phyloP scores from a whole-genome alignment of 92 coral and sea anemone species.

The Isaurus tuberculatus region DNA sequence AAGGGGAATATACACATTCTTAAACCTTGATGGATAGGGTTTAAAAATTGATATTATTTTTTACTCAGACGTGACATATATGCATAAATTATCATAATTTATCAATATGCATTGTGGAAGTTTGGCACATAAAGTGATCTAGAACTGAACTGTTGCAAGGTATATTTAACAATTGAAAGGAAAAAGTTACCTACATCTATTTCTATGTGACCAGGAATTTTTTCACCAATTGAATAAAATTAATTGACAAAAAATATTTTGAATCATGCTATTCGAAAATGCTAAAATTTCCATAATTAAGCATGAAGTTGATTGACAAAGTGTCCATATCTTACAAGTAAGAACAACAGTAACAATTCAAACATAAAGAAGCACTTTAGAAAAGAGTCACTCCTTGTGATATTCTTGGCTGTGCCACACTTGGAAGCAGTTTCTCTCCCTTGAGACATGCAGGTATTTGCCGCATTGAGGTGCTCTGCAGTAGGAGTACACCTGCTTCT shows the following conservation, averaged over 20 bases:
- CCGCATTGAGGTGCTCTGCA: conserved; percentile 68
- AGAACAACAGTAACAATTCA: conserved; percentile 15
- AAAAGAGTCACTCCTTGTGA: conserved; percentile 35
- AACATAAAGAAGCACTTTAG: background rate
- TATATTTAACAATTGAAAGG: conserved; percentile 3
- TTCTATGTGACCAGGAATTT: conserved; percentile 28
- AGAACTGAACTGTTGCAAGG: background rate
- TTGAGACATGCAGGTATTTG: conserved; percentile 55
- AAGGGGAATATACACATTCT: background rate
- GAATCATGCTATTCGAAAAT: conserved; percentile 6
- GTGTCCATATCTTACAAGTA: conserved; percentile 5
- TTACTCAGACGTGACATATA: conserved; percentile 21
- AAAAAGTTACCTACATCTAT: conserved; percentile 27
- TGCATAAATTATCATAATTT: conserved; percentile 13
- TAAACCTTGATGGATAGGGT: conserved; percentile 14
- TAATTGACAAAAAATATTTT: conserved; percentile 16
- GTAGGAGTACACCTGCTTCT: conserved; percentile 44
- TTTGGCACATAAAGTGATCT: conserved; percentile 4
- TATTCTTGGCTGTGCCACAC: conserved; percentile 53
- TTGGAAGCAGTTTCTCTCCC: conserved; percentile 44
- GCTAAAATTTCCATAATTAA: conserved; percentile 21
- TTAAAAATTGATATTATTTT: background rate
- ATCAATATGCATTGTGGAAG: background rate
- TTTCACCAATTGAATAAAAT: conserved; percentile 14
- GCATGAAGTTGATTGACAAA: background rate